phyloP scores from a whole-genome alignment of 2,113 vertebrate genomes.

The Saguinus imperator region DNA sequence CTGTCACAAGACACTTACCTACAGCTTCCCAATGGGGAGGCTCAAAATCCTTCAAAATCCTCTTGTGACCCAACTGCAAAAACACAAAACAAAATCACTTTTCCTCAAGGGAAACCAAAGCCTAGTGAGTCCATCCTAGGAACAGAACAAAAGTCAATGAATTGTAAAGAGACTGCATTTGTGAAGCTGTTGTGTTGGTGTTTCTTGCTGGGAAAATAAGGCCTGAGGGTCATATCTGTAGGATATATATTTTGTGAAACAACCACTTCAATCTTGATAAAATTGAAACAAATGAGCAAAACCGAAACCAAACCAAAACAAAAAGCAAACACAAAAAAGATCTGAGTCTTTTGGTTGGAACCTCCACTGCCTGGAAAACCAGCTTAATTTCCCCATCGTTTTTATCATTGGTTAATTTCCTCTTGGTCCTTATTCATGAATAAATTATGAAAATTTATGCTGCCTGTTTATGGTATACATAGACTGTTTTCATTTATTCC shows the following conservation, averaged over 20 bases:
- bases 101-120: not conserved
- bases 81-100: not conserved
- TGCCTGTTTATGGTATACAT: not conserved
- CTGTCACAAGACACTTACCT: not conserved
- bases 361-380: not conserved
- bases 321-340: not conserved
- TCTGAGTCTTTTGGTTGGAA: not conserved
- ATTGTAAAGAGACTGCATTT: not conserved
- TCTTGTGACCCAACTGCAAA: not conserved
- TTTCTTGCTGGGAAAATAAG: not conserved
- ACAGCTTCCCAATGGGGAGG: not conserved
- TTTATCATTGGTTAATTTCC: not conserved
- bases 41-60: not conserved
- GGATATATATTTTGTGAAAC: not conserved
- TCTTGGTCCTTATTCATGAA: not conserved
- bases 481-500: not conserved
- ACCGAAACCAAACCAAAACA: not conserved
- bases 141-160: not conserved
- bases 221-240: not conserved
- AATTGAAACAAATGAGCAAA: not conserved
- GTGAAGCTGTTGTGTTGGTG: not conserved
- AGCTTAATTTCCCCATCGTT: not conserved
- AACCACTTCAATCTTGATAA: not conserved
- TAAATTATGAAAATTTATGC: not conserved
- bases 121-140: not conserved